These are phyloP conservation scores for Bovichtus variegatus DNA, from an alignment of 2,797 vertebrate genomes.

Conservation along the genomic window DNA sequence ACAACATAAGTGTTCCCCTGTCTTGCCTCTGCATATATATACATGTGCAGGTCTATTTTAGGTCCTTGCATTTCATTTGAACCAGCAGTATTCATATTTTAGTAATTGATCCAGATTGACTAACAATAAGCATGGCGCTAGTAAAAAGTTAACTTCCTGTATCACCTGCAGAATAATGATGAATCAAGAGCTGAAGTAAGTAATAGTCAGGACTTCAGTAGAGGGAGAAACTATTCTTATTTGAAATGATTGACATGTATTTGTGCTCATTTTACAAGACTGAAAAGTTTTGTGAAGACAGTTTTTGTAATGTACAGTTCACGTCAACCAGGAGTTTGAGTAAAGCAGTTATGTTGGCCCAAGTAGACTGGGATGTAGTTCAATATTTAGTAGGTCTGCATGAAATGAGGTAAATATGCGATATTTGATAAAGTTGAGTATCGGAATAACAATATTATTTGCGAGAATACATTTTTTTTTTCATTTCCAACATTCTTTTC, in stretches of 20 bases:
- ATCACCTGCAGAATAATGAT: not conserved
- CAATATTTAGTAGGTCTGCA: not conserved
- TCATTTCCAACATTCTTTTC: no score
- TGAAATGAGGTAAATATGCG: no score
- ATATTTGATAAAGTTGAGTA: no score
- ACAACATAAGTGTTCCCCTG: not conserved
- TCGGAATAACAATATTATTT: no score
- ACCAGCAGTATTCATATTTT: not conserved
- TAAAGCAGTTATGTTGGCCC: not conserved
- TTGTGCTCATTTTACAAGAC: not conserved
- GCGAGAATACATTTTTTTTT: no score
- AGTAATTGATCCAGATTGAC: not conserved
- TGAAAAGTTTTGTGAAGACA: not conserved
- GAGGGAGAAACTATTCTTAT: not conserved
- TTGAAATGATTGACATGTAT: not conserved
- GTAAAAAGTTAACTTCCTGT: no score
- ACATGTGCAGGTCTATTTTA: not conserved
- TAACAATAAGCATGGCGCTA: not conserved
- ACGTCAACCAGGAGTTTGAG: not conserved
- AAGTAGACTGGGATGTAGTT: not conserved
- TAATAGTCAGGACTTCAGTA: not conserved
- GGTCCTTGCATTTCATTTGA: not conserved
- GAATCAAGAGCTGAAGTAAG: not conserved
- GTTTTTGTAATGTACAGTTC: not conserved
- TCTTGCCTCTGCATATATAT: not conserved